phyloP scores from a whole-genome alignment of 2,113 vertebrate genomes.

The Nothoprocta perdicaria region DNA sequence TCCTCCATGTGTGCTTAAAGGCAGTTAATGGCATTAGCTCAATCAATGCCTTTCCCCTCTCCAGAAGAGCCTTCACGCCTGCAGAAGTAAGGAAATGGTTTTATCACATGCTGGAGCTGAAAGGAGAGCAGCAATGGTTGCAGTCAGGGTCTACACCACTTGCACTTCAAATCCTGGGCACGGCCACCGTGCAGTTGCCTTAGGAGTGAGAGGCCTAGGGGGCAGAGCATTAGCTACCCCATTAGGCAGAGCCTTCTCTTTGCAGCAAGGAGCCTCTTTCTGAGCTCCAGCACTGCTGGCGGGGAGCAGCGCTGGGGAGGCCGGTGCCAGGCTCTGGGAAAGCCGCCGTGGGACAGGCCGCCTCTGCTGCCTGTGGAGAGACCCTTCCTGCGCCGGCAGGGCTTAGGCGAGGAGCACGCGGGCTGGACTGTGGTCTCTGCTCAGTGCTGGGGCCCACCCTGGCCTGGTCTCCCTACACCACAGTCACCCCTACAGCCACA shows the following conservation, averaged over 20 bases:
- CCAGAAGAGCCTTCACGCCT: background rate
- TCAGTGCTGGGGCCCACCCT: background rate
- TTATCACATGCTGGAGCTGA: background rate
- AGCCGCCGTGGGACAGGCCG: rapidly evolving
- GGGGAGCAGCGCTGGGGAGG: background rate
- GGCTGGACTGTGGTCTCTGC: background rate
- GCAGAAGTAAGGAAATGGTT: background rate
- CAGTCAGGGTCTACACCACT: background rate
- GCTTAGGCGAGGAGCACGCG: background rate
- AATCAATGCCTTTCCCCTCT: constrained; percentile 32
- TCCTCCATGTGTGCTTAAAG: background rate
- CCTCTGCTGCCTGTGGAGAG: rapidly evolving
- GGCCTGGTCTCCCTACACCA: background rate
- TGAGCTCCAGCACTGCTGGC: background rate
- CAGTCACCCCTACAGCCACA: too few relatives aligned
- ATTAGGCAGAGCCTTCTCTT: background rate
- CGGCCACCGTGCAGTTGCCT: background rate
- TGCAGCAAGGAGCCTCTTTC: background rate
- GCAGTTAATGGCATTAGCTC: background rate
- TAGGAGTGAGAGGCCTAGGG: background rate
- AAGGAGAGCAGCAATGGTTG: constrained; percentile 13
- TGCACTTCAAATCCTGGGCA: constrained; percentile 14
- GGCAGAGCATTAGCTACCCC: background rate
- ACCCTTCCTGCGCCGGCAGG: background rate
- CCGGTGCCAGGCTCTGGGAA: background rate